Conservation (phyloP, 2,797 vertebrate genomes). For the Sebastes paucispinis region DNA sequence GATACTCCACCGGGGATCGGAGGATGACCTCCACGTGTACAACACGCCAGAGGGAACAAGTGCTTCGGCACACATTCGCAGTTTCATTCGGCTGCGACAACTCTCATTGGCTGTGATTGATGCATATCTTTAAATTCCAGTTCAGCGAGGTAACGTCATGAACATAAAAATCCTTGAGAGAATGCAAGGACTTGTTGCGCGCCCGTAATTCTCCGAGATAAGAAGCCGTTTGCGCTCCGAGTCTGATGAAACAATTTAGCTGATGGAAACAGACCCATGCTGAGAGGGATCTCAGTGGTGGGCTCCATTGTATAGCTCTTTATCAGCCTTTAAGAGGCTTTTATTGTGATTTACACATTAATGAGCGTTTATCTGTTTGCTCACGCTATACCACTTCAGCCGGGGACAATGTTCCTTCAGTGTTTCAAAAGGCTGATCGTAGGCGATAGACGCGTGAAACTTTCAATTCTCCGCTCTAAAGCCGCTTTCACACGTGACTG, state of each 20-base stretch:
- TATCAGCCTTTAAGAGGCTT: constrained; percentile 78
- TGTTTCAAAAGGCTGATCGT: constrained; percentile 24
- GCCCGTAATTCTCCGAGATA: constrained; percentile 66
- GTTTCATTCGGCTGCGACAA: constrained; percentile 7
- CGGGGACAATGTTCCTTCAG: constrained; percentile 47
- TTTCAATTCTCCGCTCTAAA: constrained; percentile 8
- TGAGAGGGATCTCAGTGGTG: constrained; percentile 66
- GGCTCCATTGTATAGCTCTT: constrained; percentile 68
- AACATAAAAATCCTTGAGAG: constrained; percentile 30
- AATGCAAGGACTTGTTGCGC: constrained; percentile 43
- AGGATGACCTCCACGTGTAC: constrained; percentile 34
- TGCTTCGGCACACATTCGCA: background rate
- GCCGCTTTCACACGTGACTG: background rate
- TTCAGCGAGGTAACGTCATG: background rate
- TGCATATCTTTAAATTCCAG: constrained; percentile 41
- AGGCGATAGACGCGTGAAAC: constrained; percentile 28
- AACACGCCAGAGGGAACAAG: constrained; percentile 17
- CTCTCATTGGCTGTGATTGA: constrained; percentile 1
- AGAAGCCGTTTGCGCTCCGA: constrained; percentile 57
- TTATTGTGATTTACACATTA: constrained; percentile 80
- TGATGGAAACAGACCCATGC: constrained; percentile 70
- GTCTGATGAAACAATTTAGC: constrained; percentile 74
- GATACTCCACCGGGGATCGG: constrained; percentile 27
- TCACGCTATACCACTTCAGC: constrained; percentile 64
- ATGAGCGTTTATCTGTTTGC: constrained; percentile 77